Percentiles rank a stretch among this genome's conserved stretches.
Conservation (phyloP, 2,113 vertebrate species). For the Oceanodroma tethys region DNA sequence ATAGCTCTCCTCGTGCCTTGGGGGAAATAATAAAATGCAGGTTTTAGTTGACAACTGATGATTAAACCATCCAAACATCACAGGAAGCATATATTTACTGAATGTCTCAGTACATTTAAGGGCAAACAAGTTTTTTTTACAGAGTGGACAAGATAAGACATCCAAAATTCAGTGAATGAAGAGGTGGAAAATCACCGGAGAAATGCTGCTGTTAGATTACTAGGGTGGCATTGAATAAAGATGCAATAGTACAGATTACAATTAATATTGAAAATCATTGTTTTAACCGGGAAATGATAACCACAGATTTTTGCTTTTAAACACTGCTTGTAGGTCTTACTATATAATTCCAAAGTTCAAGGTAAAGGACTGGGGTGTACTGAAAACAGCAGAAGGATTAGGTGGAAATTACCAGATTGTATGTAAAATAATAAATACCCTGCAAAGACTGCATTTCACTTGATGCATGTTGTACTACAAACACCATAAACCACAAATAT, state of each 20-base stretch:
- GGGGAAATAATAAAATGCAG: background rate
- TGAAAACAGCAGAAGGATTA: background rate
- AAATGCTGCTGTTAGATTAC: background rate
- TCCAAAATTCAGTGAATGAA: background rate
- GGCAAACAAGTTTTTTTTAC: background rate
- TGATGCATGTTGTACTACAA: background rate
- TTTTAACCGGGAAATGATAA: background rate
- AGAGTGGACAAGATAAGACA: background rate
- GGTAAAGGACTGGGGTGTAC: background rate
- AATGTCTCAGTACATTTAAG: background rate
- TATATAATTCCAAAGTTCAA: background rate
- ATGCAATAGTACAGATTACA: background rate
- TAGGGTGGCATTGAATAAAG: background rate
- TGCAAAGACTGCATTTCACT: background rate
- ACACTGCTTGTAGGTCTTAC: background rate
- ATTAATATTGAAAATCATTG: background rate
- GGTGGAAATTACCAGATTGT: background rate
- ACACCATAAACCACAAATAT: background rate
- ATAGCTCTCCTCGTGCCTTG: background rate
- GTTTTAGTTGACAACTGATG: background rate
- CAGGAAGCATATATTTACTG: background rate
- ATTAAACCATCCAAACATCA: background rate
- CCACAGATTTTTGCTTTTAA: background rate
- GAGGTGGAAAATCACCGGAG: background rate
- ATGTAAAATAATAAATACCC: background rate